Conservation (phyloP, 2,113 vertebrate genomes). For the Cepphus grylle region DNA sequence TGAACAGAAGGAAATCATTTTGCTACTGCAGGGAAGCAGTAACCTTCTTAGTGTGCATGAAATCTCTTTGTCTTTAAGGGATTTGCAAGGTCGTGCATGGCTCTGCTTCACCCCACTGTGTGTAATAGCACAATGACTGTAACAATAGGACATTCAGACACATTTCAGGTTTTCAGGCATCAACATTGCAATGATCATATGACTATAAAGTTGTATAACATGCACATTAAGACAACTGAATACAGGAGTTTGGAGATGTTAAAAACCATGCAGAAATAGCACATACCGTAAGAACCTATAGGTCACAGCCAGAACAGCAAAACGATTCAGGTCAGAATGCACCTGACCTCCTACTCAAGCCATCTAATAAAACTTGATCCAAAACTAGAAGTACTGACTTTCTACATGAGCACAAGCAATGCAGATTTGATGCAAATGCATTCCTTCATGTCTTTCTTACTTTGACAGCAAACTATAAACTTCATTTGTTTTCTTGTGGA, state of each 20-base stretch:
- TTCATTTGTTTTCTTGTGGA: not conserved
- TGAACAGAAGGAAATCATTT: not conserved
- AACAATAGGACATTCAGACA: not conserved
- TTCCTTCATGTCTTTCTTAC: not conserved
- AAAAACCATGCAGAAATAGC: not conserved
- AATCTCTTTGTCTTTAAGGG: not conserved
- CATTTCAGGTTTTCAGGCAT: too few species aligned
- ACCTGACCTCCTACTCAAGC: not conserved
- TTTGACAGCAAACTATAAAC: not conserved
- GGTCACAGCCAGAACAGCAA: not conserved
- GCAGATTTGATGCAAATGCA: not conserved
- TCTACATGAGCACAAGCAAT: rapidly evolving
- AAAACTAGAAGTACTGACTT: not conserved
- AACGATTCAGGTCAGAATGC: not conserved
- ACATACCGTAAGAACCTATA: not conserved
- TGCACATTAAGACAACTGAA: not conserved
- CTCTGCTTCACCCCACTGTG: not conserved
- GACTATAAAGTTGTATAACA: rapidly evolving
- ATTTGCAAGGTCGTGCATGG: not conserved
- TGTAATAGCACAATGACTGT: not conserved
- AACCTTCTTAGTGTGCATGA: not conserved
- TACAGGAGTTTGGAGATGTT: not conserved
- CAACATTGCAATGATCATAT: not conserved
- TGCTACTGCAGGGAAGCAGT: not conserved
- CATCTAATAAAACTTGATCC: not conserved